phyloP scores from a whole-genome alignment of 2,797 vertebrate genomes.

The Tragopan temminckii region DNA sequence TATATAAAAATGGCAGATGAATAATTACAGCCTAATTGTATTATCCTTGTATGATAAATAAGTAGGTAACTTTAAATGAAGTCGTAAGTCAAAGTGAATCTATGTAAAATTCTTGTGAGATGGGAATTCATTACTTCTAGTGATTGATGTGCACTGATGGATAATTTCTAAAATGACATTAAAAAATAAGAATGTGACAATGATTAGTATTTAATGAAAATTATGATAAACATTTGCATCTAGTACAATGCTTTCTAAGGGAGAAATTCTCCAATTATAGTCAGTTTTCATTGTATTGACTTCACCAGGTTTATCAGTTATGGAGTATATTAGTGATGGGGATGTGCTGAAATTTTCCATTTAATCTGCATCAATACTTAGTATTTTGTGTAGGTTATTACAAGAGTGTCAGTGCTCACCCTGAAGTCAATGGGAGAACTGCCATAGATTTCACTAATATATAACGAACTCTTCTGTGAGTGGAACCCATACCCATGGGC shows the following conservation, averaged over 20 bases:
- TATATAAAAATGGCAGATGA: background rate
- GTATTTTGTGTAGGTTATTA: background rate
- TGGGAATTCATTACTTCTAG: background rate
- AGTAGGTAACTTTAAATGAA: background rate
- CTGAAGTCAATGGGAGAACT: background rate
- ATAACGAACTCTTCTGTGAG: background rate
- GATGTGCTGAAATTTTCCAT: background rate
- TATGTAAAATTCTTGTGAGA: background rate
- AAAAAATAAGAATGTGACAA: background rate
- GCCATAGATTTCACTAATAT: no score
- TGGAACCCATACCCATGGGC: background rate
- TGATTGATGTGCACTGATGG: background rate
- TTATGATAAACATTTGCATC: background rate
- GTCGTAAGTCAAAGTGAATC: background rate
- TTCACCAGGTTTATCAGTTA: background rate
- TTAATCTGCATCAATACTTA: background rate
- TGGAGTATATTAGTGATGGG: accelerated
- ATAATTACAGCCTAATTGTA: background rate
- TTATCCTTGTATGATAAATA: background rate
- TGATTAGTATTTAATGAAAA: background rate
- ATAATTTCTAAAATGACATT: background rate
- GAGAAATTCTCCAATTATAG: background rate
- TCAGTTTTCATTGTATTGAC: background rate
- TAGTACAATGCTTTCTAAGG: background rate
- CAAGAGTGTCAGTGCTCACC: no score